Base-by-base conservation (phyloP, 2,113 vertebrate genomes). In the Grammomys dolichurus region DNA sequence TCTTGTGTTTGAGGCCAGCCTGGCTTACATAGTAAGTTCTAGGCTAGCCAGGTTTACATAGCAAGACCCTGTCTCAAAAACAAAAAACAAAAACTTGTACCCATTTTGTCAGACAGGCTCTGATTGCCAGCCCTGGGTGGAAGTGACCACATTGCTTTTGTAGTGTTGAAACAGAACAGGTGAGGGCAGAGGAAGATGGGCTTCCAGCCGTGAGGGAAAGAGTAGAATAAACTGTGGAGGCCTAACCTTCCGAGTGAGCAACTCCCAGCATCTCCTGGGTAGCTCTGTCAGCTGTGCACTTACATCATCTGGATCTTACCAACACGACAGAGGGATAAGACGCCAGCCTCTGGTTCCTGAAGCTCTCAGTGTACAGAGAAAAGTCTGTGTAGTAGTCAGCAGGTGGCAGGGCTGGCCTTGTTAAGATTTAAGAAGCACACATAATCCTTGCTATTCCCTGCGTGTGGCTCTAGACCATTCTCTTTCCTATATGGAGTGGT, bases 371-470 rank as follows among this genome's bases (percentile, higher is more conserved):
- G 63, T n/a, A 31, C 26, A 0, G 7, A 85, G 76, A 4, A 51
- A 81, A 56, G 51, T 96, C 91, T 91, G 54, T 36, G 86, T 63
- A 97, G 76, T 0, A 0, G 97, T 98, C 98, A 98, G 96, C 96
- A 98, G 97, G 95, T 98, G 97, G 97, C 97, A 98, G 97, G 95
- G 1, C 96, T 98, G 96, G 20, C 98, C 97, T 95, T 95, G 63
- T 96, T 89, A 95, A 33, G 16, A 70, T 46, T 84, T 85, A 36
- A 58, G 28, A 65, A 0, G 3, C 24, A 70, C 11, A 2, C 36
- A 1, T 70, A 69, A 20, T 77, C 46, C 3, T 14, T 17, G 72
- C 60, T n/a, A 0, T 19, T 70, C 40, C 78, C 28, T 16, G 11
- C 75, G 56, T 1, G 1, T 1, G 0, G 24, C 16, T 33, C 40